Percentiles rank a stretch among this genome's conserved stretches.
These are phyloP conservation scores for Thalassophryne amazonica DNA, from an alignment of 2,797 vertebrate genomes.

Conservation along the genomic window DNA sequence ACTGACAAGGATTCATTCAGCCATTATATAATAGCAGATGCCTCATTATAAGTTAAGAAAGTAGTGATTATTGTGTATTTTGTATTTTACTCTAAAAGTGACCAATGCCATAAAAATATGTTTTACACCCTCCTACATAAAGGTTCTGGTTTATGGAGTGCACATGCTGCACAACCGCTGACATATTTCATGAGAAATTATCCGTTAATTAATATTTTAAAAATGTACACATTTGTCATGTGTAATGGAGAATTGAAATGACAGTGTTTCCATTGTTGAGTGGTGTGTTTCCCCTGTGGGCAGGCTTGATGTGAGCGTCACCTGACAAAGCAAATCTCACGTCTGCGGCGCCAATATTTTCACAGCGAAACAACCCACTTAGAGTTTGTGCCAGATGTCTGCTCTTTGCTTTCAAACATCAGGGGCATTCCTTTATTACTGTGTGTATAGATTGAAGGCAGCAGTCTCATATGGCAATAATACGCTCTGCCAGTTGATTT, in stretches of 20 bases:
- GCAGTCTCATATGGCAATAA: conserved; percentile 54
- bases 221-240: too few species aligned
- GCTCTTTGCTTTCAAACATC: conserved; percentile 51
- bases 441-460: conserved; percentile 63
- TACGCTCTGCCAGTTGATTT: conserved; percentile 64
- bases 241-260: not conserved
- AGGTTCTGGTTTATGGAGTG: too few species aligned
- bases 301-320: conserved; percentile 16
- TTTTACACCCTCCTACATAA: too few species aligned
- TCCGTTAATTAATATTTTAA: too few species aligned
- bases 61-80: too few species aligned
- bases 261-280: not conserved
- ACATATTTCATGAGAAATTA: too few species aligned
- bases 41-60: too few species aligned
- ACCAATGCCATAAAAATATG: too few species aligned
- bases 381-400: conserved; percentile 51
- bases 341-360: conserved; percentile 40
- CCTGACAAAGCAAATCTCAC: conserved; percentile 40
- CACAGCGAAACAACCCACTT: conserved; percentile 47
- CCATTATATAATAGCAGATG: too few species aligned
- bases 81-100: too few species aligned
- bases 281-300: conserved; percentile 9
- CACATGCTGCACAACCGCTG: too few species aligned
- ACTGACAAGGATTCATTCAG: too few species aligned
- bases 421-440: conserved; percentile 60